Conservation (phyloP, 2,113 vertebrate species). For the Pseudopipra pipra region DNA sequence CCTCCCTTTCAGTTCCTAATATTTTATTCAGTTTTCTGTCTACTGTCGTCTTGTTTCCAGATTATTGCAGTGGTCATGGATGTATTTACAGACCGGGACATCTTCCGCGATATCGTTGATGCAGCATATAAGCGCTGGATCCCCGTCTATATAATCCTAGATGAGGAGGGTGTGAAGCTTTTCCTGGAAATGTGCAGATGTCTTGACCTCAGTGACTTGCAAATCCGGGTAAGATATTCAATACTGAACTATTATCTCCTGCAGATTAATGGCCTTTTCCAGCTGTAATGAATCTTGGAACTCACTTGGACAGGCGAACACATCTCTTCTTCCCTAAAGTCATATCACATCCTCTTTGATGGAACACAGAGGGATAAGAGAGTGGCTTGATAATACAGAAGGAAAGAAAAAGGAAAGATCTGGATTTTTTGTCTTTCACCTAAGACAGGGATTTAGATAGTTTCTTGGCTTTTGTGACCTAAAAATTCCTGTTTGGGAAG, state of each 20-base stretch:
- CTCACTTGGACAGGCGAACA: neutral
- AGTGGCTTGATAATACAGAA: neutral
- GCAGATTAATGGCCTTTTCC: neutral
- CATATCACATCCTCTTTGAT: neutral
- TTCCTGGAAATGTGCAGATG: constrained; percentile 93
- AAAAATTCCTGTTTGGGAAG: neutral
- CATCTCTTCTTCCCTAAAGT: neutral
- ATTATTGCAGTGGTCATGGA: constrained; percentile 95
- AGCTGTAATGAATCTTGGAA: neutral
- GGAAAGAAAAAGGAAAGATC: neutral
- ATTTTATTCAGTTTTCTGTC: neutral
- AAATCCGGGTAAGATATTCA: constrained; percentile 79
- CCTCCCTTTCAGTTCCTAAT: neutral
- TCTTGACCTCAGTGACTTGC: constrained; percentile 78
- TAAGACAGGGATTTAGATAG: neutral
- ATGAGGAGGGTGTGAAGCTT: constrained; percentile 75
- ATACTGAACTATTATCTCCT: neutral
- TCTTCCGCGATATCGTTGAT: constrained; percentile 91
- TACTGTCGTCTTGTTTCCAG: constrained; percentile 63
- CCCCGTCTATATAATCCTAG: constrained; percentile 89
- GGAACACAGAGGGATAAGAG: neutral
- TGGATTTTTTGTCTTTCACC: neutral
- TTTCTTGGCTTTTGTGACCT: neutral
- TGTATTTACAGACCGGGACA: constrained; percentile 88
- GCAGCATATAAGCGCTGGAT: constrained; percentile 83